phyloP scores from a whole-genome alignment of 2,113 vertebrate genomes.

The Cottus gobio region DNA sequence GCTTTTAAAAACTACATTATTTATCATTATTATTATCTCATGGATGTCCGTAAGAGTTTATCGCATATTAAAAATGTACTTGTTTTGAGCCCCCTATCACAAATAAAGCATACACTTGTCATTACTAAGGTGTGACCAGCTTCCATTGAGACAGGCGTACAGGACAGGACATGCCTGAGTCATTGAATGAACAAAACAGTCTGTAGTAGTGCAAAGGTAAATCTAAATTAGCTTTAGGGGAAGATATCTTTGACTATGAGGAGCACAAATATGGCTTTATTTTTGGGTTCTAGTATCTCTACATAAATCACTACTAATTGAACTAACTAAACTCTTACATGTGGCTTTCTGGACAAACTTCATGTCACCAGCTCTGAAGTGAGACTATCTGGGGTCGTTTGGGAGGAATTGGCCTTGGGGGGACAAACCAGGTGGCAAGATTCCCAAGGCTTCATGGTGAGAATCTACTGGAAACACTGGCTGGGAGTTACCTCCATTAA shows the following conservation, averaged over 20 bases:
- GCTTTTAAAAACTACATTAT: background rate
- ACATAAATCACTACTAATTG: background rate
- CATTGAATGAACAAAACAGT: background rate
- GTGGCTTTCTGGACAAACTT: background rate
- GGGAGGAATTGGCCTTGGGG: slow-evolving; percentile 19
- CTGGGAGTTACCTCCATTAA: background rate
- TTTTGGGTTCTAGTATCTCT: background rate
- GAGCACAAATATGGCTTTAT: background rate
- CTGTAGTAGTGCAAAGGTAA: background rate
- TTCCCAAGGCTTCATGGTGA: slow-evolving; percentile 20
- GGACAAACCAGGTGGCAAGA: slow-evolving; percentile 47
- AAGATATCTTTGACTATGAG: background rate
- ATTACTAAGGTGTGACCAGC: background rate
- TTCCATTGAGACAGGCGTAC: background rate
- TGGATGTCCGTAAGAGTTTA: background rate
- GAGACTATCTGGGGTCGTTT: background rate
- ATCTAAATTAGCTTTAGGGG: background rate
- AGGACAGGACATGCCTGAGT: background rate
- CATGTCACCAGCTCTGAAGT: background rate
- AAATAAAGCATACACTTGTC: background rate
- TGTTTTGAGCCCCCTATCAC: too few relatives aligned
- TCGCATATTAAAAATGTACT: background rate
- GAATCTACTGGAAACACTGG: background rate
- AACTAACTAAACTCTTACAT: background rate
- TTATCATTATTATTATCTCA: too few relatives aligned